Base-by-base conservation (phyloP, 2,113 vertebrate genomes). In the Mastomys coucha region DNA sequence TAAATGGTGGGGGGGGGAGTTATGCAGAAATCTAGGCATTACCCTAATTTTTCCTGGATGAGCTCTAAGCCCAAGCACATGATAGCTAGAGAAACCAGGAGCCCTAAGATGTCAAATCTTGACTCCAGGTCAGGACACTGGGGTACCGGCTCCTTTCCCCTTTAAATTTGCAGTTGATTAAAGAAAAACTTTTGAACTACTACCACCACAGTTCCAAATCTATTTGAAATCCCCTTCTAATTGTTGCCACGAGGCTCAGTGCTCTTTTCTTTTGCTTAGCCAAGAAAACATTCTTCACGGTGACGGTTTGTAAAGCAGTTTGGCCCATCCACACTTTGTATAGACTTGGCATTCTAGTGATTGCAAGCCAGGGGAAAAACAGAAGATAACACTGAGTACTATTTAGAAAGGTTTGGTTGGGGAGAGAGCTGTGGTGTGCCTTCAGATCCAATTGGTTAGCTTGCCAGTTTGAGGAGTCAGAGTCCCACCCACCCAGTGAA, bases 201-300 rank as follows among this genome's bases (percentile, higher is more conserved):
- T 22, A 67, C 39, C 7, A 19, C 88, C 90, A 76, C 56, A 93
- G 49, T 81, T 93, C 92, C 70, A 69, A 91, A 72, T 69, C n/a
- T 39, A 87, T 82, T 78, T 87, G 81, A 93, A 94, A 73, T 76
- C 89, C 89, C 80, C n/a, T 91, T 89, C 91, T 89, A 26, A 53
- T 60, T 88, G 94, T 91, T 96, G 53, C 92, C 36, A 24, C 42
- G 28, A 95, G 42, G 36, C 51, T 73, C 89, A 95, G 51, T 39
- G 80, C 28, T 89, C 26, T 89, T 89, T 97, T 58, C 22, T 92
- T 97, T 94, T 92, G 28, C 81, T 92, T 96, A 78, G 76, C n/a
- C 49, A 63, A 89, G 58, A 90, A 80, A 67, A 45, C 14, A 45
- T 85, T 81, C 75, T 93, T 89, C 85, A 78, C 56, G 73, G 81